These are phyloP conservation scores for Gadus chalcogrammus DNA, from an alignment of 2,113 vertebrate species.

Conservation along the genomic window DNA sequence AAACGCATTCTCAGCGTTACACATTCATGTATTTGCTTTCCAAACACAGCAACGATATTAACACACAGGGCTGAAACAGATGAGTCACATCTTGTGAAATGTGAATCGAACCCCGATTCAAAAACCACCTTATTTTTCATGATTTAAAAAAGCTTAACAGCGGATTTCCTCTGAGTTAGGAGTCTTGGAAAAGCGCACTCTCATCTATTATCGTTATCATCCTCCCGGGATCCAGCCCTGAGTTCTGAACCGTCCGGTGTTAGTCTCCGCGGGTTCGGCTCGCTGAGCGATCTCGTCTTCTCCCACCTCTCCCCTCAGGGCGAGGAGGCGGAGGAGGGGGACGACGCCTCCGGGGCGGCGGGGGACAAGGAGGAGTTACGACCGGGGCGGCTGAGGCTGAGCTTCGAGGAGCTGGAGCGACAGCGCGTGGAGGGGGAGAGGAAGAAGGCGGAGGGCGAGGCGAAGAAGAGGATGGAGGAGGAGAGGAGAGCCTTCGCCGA, in stretches of 20 bases:
- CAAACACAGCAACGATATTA: too few relatives aligned
- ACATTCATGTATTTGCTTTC: too few relatives aligned
- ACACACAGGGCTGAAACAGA: too few relatives aligned
- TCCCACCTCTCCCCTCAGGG: constrained; percentile 36
- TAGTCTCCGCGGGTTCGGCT: background rate
- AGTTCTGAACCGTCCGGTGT: background rate
- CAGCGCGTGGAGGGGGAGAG: constrained; percentile 87
- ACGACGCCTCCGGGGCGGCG: constrained; percentile 39
- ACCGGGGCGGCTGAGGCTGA: constrained; percentile 88
- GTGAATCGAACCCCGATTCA: too few relatives aligned
- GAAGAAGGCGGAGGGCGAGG: constrained; percentile 84
- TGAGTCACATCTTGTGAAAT: too few relatives aligned
- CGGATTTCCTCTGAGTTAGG: too few relatives aligned
- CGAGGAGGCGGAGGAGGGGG: constrained; percentile 49
- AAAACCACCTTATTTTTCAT: too few relatives aligned
- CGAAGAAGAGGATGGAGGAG: constrained; percentile 86
- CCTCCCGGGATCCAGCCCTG: too few relatives aligned
- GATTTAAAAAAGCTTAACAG: too few relatives aligned
- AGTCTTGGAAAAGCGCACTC: too few relatives aligned
- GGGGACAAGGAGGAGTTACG: constrained; percentile 72
- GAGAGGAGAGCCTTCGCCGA: constrained; percentile 92
- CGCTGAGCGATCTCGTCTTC: background rate
- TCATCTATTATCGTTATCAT: too few relatives aligned
- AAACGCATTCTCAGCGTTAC: too few relatives aligned
- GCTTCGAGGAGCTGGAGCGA: constrained; percentile 93